Evolutionary conservation across 2,888 invertebrate species (phyloP).

Genomic region (Acleris holmiana): DNA sequence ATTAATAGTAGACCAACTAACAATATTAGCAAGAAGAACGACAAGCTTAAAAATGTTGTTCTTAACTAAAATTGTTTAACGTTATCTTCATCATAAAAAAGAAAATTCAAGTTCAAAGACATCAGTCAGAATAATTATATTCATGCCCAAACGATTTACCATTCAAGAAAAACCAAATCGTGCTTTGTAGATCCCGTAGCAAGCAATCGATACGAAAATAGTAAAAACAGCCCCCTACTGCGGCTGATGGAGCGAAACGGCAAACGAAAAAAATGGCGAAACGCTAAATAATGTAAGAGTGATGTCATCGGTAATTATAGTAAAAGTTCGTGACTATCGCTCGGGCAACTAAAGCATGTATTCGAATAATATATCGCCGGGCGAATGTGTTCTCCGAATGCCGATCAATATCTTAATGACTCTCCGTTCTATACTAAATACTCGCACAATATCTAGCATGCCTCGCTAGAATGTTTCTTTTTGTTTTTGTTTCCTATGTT

Average conservation of each 20-base stretch:
- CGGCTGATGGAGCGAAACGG: conserved; percentile 51
- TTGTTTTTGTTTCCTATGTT: background rate
- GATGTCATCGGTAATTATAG: conserved; percentile 61
- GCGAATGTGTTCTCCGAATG: conserved; percentile 14
- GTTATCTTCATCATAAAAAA: background rate
- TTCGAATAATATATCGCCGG: conserved; percentile 27
- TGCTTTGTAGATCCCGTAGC: conserved; percentile 20
- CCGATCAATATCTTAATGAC: conserved; percentile 27
- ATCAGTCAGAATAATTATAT: conserved; percentile 9
- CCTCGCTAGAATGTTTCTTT: conserved; percentile 9
- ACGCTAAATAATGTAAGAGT: conserved; percentile 50
- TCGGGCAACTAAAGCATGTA: conserved; percentile 45
- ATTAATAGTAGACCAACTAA: conserved; percentile 45
- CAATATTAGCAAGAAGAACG: conserved; percentile 22
- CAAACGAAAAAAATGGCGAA: conserved; percentile 49
- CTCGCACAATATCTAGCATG: conserved; percentile 9
- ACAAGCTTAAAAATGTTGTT: background rate
- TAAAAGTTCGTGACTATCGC: conserved; percentile 58
- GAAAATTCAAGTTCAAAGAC: conserved; percentile 10
- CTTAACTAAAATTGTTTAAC: background rate
- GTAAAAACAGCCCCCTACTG: conserved; percentile 52
- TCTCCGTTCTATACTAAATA: conserved; percentile 19
- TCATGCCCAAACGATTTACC: conserved; percentile 11
- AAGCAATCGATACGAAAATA: conserved; percentile 36
- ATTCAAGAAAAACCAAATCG: conserved; percentile 24